Percentiles rank a stretch among this genome's conserved stretches.
Evolutionary conservation across 2,888 invertebrate species (phyloP).

Genomic region (Neoascia interrupta): DNA sequence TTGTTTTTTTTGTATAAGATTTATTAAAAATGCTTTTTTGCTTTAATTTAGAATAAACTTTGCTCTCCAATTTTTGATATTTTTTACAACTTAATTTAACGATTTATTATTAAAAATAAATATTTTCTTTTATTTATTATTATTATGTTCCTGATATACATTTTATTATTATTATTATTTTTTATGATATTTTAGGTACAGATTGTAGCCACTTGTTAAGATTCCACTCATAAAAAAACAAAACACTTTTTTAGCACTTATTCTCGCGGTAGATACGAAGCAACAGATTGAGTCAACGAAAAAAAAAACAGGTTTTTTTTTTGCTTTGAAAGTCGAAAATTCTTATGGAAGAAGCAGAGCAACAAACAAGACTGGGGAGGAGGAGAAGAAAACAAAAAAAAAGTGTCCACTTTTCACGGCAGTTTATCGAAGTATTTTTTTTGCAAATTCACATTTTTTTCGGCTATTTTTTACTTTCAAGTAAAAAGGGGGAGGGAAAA

Average conservation of each 20-base stretch:
- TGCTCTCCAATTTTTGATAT: conserved; percentile 49
- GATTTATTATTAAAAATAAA: conserved; percentile 8
- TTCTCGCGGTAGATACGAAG: neutral
- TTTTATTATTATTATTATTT: neutral
- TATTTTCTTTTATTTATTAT: conserved; percentile 1
- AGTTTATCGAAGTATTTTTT: neutral
- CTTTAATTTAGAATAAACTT: conserved; percentile 68
- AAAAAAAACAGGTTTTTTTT: no score
- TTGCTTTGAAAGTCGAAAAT: no score
- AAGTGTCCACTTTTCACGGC: conserved; percentile 3
- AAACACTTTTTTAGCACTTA: conserved; percentile 6
- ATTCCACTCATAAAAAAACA: conserved; percentile 1
- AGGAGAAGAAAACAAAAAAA: conserved; percentile 8
- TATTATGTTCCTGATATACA: conserved; percentile 24
- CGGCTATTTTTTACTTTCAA: conserved; percentile 1
- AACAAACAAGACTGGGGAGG: conserved; percentile 4
- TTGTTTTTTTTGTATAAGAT: conserved; percentile 1
- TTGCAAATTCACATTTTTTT: no score
- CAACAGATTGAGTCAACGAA: conserved; percentile 52
- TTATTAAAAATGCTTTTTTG: conserved; percentile 24
- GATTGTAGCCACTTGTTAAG: conserved; percentile 54
- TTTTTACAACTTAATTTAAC: conserved; percentile 50
- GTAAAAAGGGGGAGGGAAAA: neutral
- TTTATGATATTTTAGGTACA: conserved; percentile 41
- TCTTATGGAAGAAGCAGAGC: neutral